phyloP scores from a whole-genome alignment of 2,797 vertebrate genomes.

The Mormyrops boulengeri region DNA sequence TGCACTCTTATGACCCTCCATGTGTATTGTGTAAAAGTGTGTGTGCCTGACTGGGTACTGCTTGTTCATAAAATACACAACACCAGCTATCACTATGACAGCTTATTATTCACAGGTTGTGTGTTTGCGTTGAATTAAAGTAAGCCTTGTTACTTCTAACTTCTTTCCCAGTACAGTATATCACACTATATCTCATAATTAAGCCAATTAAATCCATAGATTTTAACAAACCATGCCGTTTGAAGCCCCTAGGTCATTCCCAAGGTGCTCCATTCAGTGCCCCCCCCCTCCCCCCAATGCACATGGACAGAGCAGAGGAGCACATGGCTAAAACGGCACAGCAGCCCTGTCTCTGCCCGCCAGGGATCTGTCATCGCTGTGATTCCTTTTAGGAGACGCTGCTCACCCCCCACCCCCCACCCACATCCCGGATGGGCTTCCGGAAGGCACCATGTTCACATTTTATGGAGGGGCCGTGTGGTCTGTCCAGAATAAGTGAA shows the following conservation, averaged over 20 bases:
- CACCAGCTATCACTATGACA: background rate
- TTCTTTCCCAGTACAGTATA: background rate
- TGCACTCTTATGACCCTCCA: background rate
- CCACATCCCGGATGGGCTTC: background rate
- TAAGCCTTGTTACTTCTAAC: background rate
- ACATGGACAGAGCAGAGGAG: background rate
- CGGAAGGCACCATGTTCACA: background rate
- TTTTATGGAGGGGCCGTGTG: background rate
- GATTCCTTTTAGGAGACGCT: background rate
- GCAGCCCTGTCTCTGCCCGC: background rate
- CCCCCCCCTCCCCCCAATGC: background rate
- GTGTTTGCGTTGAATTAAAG: background rate
- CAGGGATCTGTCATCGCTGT: background rate
- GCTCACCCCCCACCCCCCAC: background rate
- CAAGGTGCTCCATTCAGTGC: background rate
- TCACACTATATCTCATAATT: background rate
- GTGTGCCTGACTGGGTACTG: background rate
- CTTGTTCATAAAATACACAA: background rate
- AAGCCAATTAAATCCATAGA: background rate
- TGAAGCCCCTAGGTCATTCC: background rate
- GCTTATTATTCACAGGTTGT: background rate
- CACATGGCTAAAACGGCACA: background rate
- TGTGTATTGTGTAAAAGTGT: background rate
- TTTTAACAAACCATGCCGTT: background rate
- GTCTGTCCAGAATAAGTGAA: constrained; percentile 42